Conservation (phyloP, 2,888 invertebrate genomes). For the Habrosyne pyritoides region DNA sequence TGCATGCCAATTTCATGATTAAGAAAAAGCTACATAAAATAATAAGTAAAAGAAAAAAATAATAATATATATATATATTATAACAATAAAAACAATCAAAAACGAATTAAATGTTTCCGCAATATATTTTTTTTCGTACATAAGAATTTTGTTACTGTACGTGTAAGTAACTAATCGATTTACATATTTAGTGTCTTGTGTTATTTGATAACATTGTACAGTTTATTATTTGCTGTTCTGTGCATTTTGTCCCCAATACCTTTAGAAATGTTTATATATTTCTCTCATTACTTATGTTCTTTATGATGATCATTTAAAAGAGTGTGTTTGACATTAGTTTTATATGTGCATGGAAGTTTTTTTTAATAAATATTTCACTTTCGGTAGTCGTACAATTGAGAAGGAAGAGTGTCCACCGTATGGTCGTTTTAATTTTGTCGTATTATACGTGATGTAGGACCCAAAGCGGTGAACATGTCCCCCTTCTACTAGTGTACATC, state of each 20-base stretch:
- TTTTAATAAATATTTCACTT: conserved; percentile 53
- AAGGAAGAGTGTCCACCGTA: conserved; percentile 45
- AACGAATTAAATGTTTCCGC: conserved; percentile 11
- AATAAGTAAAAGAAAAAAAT: conserved; percentile 55
- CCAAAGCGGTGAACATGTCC: conserved; percentile 18
- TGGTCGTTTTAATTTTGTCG: background rate
- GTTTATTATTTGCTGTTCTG: conserved; percentile 37
- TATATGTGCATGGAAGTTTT: conserved; percentile 82
- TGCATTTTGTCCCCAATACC: conserved; percentile 41
- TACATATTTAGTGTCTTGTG: conserved; percentile 52
- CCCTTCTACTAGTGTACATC: conserved; percentile 46
- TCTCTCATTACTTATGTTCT: conserved; percentile 45
- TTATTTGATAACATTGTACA: conserved; percentile 16
- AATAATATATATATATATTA: conserved; percentile 39
- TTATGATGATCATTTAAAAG: conserved; percentile 52
- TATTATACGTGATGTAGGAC: conserved; percentile 22
- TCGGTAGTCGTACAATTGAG: conserved; percentile 53
- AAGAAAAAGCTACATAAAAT: conserved; percentile 69
- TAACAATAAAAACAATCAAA: conserved; percentile 42
- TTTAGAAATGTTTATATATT: conserved; percentile 40
- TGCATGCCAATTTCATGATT: conserved; percentile 77
- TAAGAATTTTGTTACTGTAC: conserved; percentile 36
- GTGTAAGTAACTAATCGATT: conserved; percentile 11
- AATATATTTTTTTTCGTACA: conserved; percentile 34
- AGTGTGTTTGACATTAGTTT: conserved; percentile 82